Evolutionary conservation across 1,140 invertebrate species (phyloP), one percentile per base, ranked within the genome.

Genomic region (Bicyclus anynana): DNA sequence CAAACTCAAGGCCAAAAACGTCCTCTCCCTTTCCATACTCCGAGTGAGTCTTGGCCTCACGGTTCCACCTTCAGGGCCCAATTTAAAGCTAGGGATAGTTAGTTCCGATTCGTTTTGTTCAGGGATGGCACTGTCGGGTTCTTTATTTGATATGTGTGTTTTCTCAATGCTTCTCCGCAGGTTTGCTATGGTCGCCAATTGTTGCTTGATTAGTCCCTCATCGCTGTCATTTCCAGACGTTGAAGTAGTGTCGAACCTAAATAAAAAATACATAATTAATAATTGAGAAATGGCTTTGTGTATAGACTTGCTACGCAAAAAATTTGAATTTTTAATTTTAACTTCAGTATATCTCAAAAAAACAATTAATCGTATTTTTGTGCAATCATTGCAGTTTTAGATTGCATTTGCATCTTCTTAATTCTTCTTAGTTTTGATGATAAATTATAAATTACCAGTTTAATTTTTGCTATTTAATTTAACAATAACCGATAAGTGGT

Each of bases 71-170:
- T 90, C 91, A 5, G 91, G 91, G 0, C 92, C 92, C 5, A 93
- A 77, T 52, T 91, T 91, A 69, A 93, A 93, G 58, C 89, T 90
- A 23, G 91, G 90, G 13, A 89, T 77, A 44, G 89, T 84, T 12
- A 80, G 29, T 48, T 80, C 81, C 5, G 60, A 53, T 59, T 88
- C 83, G 27, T 74, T 80, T 52, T 87, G 80, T 62, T 89, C 86
- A 7, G 76, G 83, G 46, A 86, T 85, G 64, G 87, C 81, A 67
- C 73, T 76, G 49, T 89, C 88, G 59, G 77, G 69, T 60, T 89
- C 87, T 53, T 83, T 75, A 18, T 66, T 72, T 0, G 87, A 86
- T 38, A 89, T 87, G 61, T 89, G 81, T 4, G 89, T 90, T 58
- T 86, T 86, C 61, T 90, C 89, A 44, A 87, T 90, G 58, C 89